Evolutionary conservation across 2,113 vertebrate species (phyloP).

Genomic region (Spheniscus mendiculus): DNA sequence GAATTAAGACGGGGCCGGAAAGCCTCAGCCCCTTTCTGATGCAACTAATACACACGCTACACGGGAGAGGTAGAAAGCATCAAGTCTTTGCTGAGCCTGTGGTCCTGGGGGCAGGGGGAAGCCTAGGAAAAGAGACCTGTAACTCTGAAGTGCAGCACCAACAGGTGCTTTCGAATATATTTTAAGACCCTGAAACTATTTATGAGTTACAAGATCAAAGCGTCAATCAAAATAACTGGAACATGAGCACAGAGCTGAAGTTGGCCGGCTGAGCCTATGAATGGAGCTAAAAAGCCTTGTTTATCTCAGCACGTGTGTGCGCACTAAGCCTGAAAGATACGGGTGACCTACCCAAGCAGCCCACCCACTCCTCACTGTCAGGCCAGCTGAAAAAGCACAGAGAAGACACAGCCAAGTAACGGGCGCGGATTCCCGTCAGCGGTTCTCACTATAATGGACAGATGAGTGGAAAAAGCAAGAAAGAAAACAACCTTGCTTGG

Average conservation of each 20-base stretch:
- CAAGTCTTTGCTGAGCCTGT: neutral
- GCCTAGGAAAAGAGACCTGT: neutral
- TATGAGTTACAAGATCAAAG: neutral
- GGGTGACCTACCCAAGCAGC: neutral
- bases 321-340: neutral
- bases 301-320: constrained; percentile 44
- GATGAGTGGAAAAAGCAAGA: constrained; percentile 42
- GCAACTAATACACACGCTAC: neutral
- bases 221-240: neutral
- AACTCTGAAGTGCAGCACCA: neutral
- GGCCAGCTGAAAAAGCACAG: constrained; percentile 38
- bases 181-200: neutral
- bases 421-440: neutral
- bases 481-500: constrained; percentile 57
- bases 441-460: neutral
- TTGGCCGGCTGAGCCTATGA: neutral
- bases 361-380: constrained; percentile 1
- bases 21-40: neutral
- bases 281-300: constrained; percentile 4
- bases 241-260: neutral
- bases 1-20: neutral
- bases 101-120: neutral
- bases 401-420: neutral
- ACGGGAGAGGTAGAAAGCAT: neutral
- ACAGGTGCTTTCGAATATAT: neutral